Evolutionary conservation across 2,797 vertebrate genomes (phyloP).

Genomic region (Acomys russatus): DNA sequence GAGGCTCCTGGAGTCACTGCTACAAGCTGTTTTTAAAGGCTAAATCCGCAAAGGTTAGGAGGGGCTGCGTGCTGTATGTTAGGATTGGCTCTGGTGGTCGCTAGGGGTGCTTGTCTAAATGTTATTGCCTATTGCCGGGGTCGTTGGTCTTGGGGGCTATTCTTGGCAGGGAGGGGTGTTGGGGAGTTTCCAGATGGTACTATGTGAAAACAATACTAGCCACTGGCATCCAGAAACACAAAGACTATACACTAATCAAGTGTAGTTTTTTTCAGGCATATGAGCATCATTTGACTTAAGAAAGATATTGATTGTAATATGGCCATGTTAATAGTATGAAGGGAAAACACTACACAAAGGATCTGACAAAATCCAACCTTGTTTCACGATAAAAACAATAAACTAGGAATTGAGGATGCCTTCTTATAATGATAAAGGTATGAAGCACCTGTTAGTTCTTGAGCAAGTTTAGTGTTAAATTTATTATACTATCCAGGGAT

Average conservation of each 20-base stretch:
- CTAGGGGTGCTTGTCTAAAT: too few species aligned
- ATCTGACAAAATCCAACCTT: neutral
- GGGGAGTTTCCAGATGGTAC: too few species aligned
- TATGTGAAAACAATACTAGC: neutral
- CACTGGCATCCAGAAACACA: neutral
- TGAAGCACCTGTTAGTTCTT: neutral
- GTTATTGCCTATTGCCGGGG: too few species aligned
- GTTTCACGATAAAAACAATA: neutral
- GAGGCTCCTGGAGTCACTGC: too few species aligned
- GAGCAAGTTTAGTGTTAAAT: neutral
- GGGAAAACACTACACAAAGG: neutral
- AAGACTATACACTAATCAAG: neutral
- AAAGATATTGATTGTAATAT: neutral
- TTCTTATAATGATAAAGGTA: neutral
- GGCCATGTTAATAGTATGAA: neutral
- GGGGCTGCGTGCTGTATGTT: too few species aligned
- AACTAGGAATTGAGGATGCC: neutral
- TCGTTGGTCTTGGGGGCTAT: too few species aligned
- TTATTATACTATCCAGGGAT: neutral
- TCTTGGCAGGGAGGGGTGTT: too few species aligned
- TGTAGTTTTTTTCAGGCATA: neutral
- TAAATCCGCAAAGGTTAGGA: too few species aligned
- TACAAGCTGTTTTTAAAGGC: too few species aligned
- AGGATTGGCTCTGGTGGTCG: too few species aligned
- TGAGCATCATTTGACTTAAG: neutral